phyloP scores from a whole-genome alignment of 2,797 vertebrate genomes.

The Crenichthys baileyi region DNA sequence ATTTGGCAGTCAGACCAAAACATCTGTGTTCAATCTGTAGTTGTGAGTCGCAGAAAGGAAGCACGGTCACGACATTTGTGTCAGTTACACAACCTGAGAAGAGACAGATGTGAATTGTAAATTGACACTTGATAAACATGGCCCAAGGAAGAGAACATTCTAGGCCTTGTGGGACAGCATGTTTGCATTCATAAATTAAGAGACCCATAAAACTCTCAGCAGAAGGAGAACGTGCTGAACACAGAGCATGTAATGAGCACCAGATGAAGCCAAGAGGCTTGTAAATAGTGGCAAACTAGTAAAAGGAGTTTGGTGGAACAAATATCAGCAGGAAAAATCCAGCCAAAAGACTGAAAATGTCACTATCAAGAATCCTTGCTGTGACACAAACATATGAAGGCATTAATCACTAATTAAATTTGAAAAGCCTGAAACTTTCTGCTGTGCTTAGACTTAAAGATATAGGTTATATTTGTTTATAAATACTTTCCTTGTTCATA shows the following conservation, averaged over 20 bases:
- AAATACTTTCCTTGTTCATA: background rate
- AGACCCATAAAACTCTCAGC: slow-evolving; percentile 41
- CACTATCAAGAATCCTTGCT: background rate
- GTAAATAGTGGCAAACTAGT: slow-evolving; percentile 24
- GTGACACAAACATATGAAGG: slow-evolving; percentile 44
- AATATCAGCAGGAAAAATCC: slow-evolving; percentile 1
- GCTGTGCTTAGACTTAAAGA: slow-evolving; percentile 10
- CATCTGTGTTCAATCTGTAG: slow-evolving; percentile 31
- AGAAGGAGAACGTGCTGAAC: slow-evolving; percentile 20
- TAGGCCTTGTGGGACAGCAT: slow-evolving; percentile 9
- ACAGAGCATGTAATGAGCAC: slow-evolving; percentile 24
- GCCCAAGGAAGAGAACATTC: slow-evolving; percentile 15
- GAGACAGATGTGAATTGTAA: slow-evolving; percentile 39
- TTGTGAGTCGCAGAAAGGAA: slow-evolving; percentile 16
- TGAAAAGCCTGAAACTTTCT: slow-evolving; percentile 26
- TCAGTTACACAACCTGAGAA: slow-evolving; percentile 27
- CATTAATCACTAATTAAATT: slow-evolving; percentile 55
- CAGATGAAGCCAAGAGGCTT: slow-evolving; percentile 38
- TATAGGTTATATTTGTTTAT: slow-evolving; percentile 11
- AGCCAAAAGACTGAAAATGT: slow-evolving; percentile 13
- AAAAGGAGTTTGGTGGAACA: slow-evolving; percentile 31
- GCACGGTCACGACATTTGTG: slow-evolving; percentile 13
- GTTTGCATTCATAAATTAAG: slow-evolving; percentile 50
- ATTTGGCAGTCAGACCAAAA: slow-evolving; percentile 20
- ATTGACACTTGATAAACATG: slow-evolving; percentile 23